Percentiles rank a stretch among this genome's conserved stretches.
Evolutionary conservation across 2,113 vertebrate genomes (phyloP).

Genomic region (Gracilinanus agilis): DNA sequence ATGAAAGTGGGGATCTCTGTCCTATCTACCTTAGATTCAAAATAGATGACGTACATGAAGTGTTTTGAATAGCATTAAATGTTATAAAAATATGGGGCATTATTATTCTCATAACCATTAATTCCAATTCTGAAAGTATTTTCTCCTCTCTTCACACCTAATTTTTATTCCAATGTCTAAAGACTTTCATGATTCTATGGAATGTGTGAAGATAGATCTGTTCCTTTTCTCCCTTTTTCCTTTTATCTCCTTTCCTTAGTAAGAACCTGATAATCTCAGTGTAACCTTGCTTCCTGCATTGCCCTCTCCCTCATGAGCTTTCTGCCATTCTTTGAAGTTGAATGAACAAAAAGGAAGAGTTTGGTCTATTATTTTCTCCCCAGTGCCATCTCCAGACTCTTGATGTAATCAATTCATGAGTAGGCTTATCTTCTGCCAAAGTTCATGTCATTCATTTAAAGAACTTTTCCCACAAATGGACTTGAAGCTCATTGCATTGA

Average conservation of each 20-base stretch:
- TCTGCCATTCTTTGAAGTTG: not conserved
- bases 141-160: not conserved
- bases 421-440: not conserved
- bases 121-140: not conserved
- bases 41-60: not conserved
- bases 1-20: not conserved
- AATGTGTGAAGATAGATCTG: not conserved
- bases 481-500: not conserved
- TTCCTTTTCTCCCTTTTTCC: not conserved
- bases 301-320: not conserved
- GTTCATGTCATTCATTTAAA: not conserved
- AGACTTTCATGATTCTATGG: not conserved
- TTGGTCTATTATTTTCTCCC: not conserved
- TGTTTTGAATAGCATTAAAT: not conserved
- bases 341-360: not conserved
- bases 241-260: not conserved
- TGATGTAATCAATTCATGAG: not conserved
- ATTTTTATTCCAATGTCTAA: not conserved
- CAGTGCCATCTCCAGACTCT: not conserved
- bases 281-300: not conserved
- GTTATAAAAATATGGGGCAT: not conserved
- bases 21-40: not conserved
- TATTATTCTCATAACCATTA: not conserved
- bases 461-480: not conserved
- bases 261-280: not conserved